A percentile compares a stretch with the other conserved stretches of the same genome.
Conservation (phyloP, 2,797 vertebrate species). For the Threskiornis aethiopicus region DNA sequence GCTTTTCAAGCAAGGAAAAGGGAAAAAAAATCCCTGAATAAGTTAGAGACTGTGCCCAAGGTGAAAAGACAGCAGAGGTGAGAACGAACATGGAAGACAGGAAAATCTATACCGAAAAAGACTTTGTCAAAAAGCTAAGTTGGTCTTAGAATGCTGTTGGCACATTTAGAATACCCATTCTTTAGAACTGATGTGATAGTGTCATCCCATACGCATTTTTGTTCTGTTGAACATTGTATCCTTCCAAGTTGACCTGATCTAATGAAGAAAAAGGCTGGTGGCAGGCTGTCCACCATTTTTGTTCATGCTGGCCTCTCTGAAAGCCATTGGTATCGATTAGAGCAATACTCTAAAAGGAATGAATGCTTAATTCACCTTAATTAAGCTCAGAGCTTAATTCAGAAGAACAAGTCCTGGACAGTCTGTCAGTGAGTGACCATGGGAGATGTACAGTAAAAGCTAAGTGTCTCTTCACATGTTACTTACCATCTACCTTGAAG, state of each 20-base stretch:
- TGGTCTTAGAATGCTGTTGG: not conserved
- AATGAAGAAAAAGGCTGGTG: not conserved
- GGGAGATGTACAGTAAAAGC: not conserved
- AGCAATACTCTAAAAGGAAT: not conserved
- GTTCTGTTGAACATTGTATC: not conserved
- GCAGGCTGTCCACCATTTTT: not conserved
- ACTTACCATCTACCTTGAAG: not conserved
- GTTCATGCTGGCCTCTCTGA: not conserved
- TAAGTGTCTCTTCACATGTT: not conserved
- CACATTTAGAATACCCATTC: not conserved
- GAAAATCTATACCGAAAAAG: not conserved
- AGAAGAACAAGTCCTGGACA: not conserved
- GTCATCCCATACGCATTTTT: not conserved
- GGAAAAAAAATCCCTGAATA: not conserved
- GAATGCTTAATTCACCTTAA: not conserved
- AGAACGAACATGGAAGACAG: not conserved
- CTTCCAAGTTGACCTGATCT: not conserved
- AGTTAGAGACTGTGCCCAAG: not conserved
- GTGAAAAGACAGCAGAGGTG: not conserved
- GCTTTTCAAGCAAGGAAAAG: not conserved
- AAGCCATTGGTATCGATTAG: not conserved
- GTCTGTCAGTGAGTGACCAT: not conserved
- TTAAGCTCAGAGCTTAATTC: not conserved
- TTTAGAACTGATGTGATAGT: not conserved
- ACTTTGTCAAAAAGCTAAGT: not conserved